Conservation (phyloP, 2,797 vertebrate species). For the Paramormyrops hopkinsi region DNA sequence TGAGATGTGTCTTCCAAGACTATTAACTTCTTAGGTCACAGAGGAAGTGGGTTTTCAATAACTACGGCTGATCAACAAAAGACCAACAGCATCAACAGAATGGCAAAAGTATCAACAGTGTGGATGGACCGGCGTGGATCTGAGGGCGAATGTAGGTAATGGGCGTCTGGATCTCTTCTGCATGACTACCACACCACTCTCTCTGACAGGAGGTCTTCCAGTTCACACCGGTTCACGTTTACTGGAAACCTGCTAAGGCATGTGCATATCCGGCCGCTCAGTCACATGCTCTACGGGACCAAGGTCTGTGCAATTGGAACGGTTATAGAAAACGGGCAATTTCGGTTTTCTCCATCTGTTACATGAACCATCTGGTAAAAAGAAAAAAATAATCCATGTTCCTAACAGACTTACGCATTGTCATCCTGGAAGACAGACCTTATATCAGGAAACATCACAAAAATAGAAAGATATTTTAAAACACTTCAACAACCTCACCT, state of each 20-base stretch:
- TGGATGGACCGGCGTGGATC: not conserved
- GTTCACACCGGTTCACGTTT: not conserved
- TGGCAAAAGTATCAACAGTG: not conserved
- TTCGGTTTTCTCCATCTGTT: not conserved
- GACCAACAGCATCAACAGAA: not conserved
- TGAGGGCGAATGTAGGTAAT: not conserved
- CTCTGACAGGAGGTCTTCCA: not conserved
- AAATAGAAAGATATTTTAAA: not conserved
- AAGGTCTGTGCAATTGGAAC: not conserved
- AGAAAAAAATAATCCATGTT: not conserved
- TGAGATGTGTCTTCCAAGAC: not conserved
- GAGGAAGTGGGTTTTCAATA: not conserved
- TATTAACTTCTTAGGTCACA: not conserved
- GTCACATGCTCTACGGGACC: not conserved
- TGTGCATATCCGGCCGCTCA: not conserved
- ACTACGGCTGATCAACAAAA: not conserved
- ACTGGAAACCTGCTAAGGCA: not conserved
- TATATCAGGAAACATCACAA: not conserved
- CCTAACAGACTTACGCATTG: not conserved
- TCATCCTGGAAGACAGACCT: not conserved
- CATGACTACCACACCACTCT: not conserved
- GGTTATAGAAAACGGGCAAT: not conserved
- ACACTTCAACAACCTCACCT: not conserved
- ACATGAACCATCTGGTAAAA: not conserved
- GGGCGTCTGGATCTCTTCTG: constrained; percentile 1